Evolutionary conservation across 2,797 vertebrate genomes (phyloP).

Genomic region (Dallia pectoralis): DNA sequence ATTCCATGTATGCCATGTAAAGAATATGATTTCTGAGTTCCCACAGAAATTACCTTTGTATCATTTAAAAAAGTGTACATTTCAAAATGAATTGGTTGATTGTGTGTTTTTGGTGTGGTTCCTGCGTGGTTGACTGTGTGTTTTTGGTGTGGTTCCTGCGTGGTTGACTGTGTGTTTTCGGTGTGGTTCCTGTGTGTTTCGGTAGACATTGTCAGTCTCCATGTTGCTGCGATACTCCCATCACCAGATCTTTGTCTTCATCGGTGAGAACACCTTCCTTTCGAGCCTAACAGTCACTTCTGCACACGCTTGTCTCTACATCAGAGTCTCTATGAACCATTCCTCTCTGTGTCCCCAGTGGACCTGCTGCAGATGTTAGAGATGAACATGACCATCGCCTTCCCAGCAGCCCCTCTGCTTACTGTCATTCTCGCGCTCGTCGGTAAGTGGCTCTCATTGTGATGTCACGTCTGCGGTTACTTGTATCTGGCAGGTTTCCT

Average conservation of each 20-base stretch:
- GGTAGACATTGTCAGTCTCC: constrained; percentile 92
- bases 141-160: constrained; percentile 7
- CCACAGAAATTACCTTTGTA: too few species aligned
- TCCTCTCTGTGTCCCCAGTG: constrained; percentile 69
- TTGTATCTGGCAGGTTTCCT: neutral
- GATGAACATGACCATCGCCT: constrained; percentile 99
- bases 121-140: constrained; percentile 13
- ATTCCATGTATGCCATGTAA: neutral
- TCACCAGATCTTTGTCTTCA: constrained; percentile 98
- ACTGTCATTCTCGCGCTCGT: constrained; percentile 97
- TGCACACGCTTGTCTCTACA: too few species aligned
- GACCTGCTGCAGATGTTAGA: constrained; percentile 99
- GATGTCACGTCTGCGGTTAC: neutral
- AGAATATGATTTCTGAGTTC: neutral
- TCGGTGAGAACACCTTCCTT: constrained; percentile 76
- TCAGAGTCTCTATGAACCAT: neutral
- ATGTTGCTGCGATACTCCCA: constrained; percentile 96
- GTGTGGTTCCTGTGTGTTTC: constrained; percentile 17
- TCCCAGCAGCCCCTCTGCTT: constrained; percentile 94
- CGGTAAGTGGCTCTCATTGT: constrained; percentile 72
- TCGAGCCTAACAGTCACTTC: neutral
- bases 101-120: constrained; percentile 12
- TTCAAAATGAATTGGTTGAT: too few species aligned
- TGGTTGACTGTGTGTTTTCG: constrained; percentile 21
- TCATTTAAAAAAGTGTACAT: too few species aligned